phyloP scores from a whole-genome alignment of 2,113 vertebrate species.

The Neodontobutis hainanensis region DNA sequence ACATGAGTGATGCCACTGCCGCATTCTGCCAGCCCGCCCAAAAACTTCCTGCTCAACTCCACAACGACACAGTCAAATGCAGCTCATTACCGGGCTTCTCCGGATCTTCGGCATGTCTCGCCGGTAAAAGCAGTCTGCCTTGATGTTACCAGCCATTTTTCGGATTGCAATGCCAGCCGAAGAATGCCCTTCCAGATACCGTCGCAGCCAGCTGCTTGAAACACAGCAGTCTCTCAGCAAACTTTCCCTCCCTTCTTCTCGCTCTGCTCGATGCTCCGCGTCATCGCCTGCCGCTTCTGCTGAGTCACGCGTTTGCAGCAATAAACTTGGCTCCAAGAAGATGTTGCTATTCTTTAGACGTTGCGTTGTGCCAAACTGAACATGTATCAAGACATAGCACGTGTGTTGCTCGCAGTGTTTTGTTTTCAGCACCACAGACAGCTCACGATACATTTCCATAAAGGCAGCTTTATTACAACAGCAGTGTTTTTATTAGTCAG shows the following conservation, averaged over 20 bases:
- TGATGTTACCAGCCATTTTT: conserved; percentile 70
- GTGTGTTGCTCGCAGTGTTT: too few species aligned
- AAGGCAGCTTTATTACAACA: background rate
- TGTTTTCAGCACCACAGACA: conserved; percentile 71
- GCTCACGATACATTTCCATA: conserved; percentile 24
- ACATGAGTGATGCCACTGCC: conserved; percentile 56
- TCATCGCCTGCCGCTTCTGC: conserved; percentile 61
- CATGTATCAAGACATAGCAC: background rate
- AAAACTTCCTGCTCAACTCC: conserved; percentile 77
- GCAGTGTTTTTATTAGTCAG: background rate
- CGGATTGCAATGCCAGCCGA: conserved; percentile 18
- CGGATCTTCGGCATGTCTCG: conserved; percentile 79
- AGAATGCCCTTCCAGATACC: conserved; percentile 18
- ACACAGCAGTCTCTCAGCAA: conserved; percentile 56
- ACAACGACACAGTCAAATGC: conserved; percentile 28
- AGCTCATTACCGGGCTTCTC: conserved; percentile 85
- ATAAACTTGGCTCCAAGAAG: conserved; percentile 2
- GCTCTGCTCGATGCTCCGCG: conserved; percentile 38
- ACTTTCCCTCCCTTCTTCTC: conserved; percentile 39
- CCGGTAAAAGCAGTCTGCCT: conserved; percentile 77
- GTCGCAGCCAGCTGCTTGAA: conserved; percentile 58
- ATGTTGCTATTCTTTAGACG: background rate
- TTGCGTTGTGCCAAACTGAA: background rate
- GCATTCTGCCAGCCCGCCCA: conserved; percentile 68
- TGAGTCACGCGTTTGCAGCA: conserved; percentile 62